Conservation (phyloP, 1,140 invertebrate genomes). For the Pantala flavescens region DNA sequence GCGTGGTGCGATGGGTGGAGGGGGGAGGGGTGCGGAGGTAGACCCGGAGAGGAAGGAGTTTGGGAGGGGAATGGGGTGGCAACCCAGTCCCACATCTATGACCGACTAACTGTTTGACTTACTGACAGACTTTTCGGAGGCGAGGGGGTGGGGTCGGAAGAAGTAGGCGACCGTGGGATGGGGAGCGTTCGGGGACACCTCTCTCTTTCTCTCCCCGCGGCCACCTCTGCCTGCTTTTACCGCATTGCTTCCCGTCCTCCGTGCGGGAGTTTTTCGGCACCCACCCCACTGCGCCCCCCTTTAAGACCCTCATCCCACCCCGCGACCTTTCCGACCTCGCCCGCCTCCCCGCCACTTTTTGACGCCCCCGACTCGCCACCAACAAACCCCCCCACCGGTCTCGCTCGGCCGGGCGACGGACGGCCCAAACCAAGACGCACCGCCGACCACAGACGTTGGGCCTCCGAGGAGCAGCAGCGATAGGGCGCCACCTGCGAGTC, state of each 20-base stretch:
- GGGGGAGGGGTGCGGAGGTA: neutral
- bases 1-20: neutral
- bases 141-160: neutral
- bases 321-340: conserved; percentile 1
- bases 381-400: neutral
- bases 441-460: neutral
- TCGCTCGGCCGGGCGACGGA: neutral
- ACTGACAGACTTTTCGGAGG: conserved; percentile 7
- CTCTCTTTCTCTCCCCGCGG: neutral
- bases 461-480: neutral
- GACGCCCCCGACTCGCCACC: neutral
- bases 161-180: neutral
- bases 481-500: neutral
- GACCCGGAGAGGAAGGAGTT: neutral
- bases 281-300: neutral
- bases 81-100: neutral
- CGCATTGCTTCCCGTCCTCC: neutral
- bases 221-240: neutral
- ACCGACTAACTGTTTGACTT: conserved; percentile 9
- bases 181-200: conserved; percentile 5
- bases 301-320: neutral
- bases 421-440: neutral
- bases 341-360: neutral
- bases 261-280: neutral
- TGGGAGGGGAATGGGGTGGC: neutral